Evolutionary conservation across 2,113 vertebrate genomes (phyloP).

Genomic region (Microcebus jonahi): DNA sequence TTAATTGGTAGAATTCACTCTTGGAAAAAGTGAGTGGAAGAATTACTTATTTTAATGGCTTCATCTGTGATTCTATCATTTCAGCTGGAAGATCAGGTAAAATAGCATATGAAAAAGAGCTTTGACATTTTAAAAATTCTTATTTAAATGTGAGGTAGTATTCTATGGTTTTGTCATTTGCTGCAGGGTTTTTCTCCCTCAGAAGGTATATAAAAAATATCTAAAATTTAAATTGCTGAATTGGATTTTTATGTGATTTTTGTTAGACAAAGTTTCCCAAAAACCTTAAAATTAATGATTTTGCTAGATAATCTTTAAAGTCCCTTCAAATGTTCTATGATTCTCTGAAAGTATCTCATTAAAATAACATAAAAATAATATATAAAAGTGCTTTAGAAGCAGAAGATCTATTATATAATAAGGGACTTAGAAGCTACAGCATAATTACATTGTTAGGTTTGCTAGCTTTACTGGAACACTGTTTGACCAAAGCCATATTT

Average conservation of each 20-base stretch:
- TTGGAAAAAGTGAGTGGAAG: neutral
- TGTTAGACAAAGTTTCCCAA: neutral
- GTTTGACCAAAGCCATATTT: neutral
- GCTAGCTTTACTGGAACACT: neutral
- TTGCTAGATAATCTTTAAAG: slow-evolving; percentile 9
- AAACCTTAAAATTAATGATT: neutral
- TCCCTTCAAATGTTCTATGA: neutral
- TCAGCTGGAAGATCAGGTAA: neutral
- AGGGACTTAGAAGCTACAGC: neutral
- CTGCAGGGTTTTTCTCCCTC: neutral
- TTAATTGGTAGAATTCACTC: neutral
- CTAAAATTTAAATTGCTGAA: neutral
- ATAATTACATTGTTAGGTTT: neutral
- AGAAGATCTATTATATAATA: neutral
- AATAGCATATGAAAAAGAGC: neutral
- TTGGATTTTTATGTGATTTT: neutral
- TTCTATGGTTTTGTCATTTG: neutral
- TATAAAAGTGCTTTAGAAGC: neutral
- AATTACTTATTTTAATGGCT: neutral
- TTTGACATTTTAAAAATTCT: neutral
- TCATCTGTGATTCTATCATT: neutral
- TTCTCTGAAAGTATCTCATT: slow-evolving; percentile 25
- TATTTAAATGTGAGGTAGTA: neutral
- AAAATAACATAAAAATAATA: slow-evolving; percentile 24
- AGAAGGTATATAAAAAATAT: neutral